A percentile compares a stretch with the other conserved stretches of the same genome.
These are phyloP conservation scores for Ophioninae sp. DNA, from an alignment of 2,888 invertebrate species.

Conservation along the genomic window DNA sequence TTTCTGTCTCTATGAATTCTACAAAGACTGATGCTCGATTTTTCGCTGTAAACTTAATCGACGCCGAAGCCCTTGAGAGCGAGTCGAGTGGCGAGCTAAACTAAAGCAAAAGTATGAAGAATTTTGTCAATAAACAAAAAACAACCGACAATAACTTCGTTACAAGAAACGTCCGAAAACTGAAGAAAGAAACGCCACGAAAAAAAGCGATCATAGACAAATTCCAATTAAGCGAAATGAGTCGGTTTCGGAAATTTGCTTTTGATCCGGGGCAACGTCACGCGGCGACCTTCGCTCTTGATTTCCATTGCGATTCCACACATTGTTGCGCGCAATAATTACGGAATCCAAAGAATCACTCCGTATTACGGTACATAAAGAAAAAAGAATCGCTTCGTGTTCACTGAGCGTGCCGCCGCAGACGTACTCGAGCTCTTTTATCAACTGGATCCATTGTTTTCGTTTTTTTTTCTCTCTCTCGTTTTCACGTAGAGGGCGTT, in stretches of 20 bases:
- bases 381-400: conserved; percentile 31
- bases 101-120: background rate
- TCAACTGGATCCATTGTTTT: conserved; percentile 1
- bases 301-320: conserved; percentile 62
- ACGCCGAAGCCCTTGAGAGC: too few species aligned
- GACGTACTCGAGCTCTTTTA: conserved; percentile 23
- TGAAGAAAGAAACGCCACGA: background rate
- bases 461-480: background rate
- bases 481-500: conserved; percentile 3
- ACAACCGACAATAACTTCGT: background rate
- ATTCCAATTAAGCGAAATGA: conserved; percentile 9
- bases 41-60: too few species aligned
- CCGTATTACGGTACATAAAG: conserved; percentile 65
- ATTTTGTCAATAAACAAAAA: background rate
- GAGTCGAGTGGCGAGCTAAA: background rate
- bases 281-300: conserved; percentile 51
- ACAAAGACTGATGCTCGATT: too few species aligned
- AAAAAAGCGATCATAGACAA: background rate
- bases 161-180: conserved; percentile 52
- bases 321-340: conserved; percentile 66
- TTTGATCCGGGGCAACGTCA: conserved; percentile 8
- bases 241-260: background rate
- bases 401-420: conserved; percentile 27
- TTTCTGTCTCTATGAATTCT: too few species aligned
- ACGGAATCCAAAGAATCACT: conserved; percentile 13